Evolutionary conservation across 2,888 invertebrate genomes (phyloP).

Genomic region (Drosophila melanosoma): DNA sequence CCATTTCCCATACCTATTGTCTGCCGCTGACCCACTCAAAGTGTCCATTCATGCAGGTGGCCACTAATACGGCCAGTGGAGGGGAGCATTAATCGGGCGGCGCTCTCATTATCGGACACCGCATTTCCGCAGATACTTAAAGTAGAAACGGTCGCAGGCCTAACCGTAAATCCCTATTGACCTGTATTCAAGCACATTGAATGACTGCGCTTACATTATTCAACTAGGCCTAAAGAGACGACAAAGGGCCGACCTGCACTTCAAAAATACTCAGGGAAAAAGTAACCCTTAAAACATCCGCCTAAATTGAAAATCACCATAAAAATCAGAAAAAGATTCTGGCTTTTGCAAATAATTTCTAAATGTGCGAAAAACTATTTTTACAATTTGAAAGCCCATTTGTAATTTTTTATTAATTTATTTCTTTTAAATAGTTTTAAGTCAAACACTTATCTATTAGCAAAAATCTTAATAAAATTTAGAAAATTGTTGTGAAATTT

Average conservation of each 20-base stretch:
- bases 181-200: conserved; percentile 58
- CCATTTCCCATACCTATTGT: conserved; percentile 36
- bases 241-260: conserved; percentile 2
- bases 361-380: neutral
- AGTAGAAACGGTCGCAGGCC: conserved; percentile 46
- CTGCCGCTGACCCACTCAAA: conserved; percentile 59
- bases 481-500: neutral
- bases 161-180: conserved; percentile 76
- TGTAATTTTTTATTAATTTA: neutral
- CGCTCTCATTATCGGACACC: conserved; percentile 51
- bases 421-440: neutral
- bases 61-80: neutral
- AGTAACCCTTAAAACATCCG: neutral
- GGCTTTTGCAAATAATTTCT: neutral
- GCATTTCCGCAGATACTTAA: conserved; percentile 73
- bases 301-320: neutral
- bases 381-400: neutral
- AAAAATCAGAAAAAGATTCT: neutral
- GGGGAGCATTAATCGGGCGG: conserved; percentile 47
- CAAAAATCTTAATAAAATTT: neutral
- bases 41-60: conserved; percentile 48
- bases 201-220: conserved; percentile 24
- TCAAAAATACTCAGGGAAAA: neutral
- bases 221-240: conserved; percentile 27
- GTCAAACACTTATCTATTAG: neutral